Evolutionary conservation across 2,113 vertebrate genomes (phyloP).

Genomic region (Trematocara zebra): DNA sequence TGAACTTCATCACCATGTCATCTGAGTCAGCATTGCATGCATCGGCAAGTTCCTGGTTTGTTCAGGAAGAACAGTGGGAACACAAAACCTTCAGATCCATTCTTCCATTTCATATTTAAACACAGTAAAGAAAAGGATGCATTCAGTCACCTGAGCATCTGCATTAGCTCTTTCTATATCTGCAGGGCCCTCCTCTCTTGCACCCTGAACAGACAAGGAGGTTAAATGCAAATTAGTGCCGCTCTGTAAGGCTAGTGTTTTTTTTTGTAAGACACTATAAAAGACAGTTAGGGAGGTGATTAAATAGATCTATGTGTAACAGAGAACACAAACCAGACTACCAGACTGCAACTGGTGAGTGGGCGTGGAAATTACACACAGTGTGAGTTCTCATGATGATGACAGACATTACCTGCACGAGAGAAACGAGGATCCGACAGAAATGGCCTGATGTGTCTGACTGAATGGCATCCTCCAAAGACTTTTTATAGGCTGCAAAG

Average conservation of each 20-base stretch:
- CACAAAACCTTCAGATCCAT: not conserved
- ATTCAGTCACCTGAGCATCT: constrained; percentile 83
- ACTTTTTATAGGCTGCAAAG: constrained; percentile 79
- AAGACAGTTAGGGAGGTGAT: not conserved
- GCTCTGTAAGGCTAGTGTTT: not conserved
- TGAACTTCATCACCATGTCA: constrained; percentile 88
- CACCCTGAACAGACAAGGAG: constrained; percentile 73
- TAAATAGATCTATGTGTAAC: not conserved
- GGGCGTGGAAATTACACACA: constrained; percentile 30
- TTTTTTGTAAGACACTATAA: not conserved
- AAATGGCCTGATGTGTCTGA: constrained; percentile 93
- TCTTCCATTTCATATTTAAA: not conserved
- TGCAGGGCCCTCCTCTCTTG: constrained; percentile 82
- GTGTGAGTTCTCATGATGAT: constrained; percentile 1
- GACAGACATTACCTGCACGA: constrained; percentile 79
- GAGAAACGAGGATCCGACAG: constrained; percentile 86
- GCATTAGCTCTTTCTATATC: constrained; percentile 73
- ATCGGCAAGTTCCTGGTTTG: constrained; percentile 82
- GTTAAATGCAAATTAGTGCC: not conserved
- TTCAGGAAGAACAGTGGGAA: not conserved
- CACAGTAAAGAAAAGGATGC: not conserved
- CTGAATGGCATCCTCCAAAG: constrained; percentile 83
- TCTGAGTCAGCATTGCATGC: constrained; percentile 82
- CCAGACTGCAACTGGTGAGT: constrained; percentile 30
- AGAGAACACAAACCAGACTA: not conserved